phyloP scores from a whole-genome alignment of 2,797 vertebrate species.

The Vespertilio murinus region DNA sequence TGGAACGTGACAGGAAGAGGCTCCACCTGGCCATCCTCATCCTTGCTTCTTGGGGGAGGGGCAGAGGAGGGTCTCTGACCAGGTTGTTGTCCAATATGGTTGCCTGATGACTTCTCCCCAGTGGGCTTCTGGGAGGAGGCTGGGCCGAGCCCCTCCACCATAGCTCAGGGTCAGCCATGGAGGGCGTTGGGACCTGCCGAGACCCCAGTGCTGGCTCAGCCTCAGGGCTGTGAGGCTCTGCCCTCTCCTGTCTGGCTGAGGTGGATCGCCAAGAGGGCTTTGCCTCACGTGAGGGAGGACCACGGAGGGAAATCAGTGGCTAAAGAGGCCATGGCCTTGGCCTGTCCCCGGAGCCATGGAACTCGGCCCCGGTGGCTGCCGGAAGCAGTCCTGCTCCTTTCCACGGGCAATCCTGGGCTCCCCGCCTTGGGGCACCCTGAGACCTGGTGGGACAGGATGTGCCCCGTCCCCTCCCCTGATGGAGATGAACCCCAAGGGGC shows the following conservation, averaged over 20 bases:
- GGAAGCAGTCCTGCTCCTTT: neutral
- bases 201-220: too few species aligned
- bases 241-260: too few species aligned
- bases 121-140: fast-evolving
- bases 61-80: neutral
- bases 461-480: neutral
- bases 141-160: fast-evolving
- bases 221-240: neutral
- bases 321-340: too few species aligned
- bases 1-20: fast-evolving
- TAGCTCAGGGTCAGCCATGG: neutral
- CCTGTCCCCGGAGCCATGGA: too few species aligned
- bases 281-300: neutral
- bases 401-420: neutral
- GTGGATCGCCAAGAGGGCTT: neutral
- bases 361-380: fast-evolving
- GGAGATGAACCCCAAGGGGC: neutral
- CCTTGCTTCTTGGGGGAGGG: fast-evolving
- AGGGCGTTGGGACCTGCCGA: too few species aligned
- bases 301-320: fast-evolving
- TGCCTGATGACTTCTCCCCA: neutral
- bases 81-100: neutral
- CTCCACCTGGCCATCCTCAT: neutral
- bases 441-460: neutral
- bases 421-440: neutral